Evolutionary conservation across 2,888 invertebrate genomes (phyloP), one percentile per base, ranked within the genome.

Genomic region (Drosophila conformis): DNA sequence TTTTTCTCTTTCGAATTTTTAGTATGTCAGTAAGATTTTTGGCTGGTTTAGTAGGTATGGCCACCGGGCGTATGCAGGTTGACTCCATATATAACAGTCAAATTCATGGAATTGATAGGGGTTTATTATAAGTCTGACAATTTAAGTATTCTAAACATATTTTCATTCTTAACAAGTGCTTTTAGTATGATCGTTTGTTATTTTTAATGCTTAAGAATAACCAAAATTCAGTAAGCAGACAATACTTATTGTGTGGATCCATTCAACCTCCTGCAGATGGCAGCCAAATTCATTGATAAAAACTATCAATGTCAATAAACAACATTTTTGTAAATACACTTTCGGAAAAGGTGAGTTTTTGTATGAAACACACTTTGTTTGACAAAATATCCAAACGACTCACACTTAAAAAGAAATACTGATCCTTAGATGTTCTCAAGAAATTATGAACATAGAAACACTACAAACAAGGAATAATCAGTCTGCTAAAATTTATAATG

Each of bases 41-140:
- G 68, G 57, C 58, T 67, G 33, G 63, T 61, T 80, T 76, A 76
- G 80, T 78, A 61, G 73, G 61, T 70, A 31, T 49, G 62, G 66
- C 67, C 72, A 66, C 67, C 58, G 33, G 54, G 62, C 70, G 52
- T 38, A 56, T 67, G 67, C 70, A 48, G 53, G 52, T 80, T 76
- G 63, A 56, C 76, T 51, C 29, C 13, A 11, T 29, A 1, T 25
- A 36, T 6, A 36, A 31, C 4, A 15, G 18, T 25, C 29, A 48
- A 36, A 8, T 13, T 35, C 21, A 2, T 35, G 6, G 27, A 8
- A 33, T 49, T 11, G 3, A 11, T 11, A n/a, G 42, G 42, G 42
- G 1, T 11, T 21, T 11, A 11, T 11, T 11, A 11, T 5, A 21
- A 21, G 11, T 2, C 2, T 1, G 11, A 42, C 11, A 11, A 11